A percentile compares a stretch with the other conserved stretches of the same genome.
phyloP scores from a whole-genome alignment of 53 echinoderm and acorn worm species.

The Actinopyga echinites region DNA sequence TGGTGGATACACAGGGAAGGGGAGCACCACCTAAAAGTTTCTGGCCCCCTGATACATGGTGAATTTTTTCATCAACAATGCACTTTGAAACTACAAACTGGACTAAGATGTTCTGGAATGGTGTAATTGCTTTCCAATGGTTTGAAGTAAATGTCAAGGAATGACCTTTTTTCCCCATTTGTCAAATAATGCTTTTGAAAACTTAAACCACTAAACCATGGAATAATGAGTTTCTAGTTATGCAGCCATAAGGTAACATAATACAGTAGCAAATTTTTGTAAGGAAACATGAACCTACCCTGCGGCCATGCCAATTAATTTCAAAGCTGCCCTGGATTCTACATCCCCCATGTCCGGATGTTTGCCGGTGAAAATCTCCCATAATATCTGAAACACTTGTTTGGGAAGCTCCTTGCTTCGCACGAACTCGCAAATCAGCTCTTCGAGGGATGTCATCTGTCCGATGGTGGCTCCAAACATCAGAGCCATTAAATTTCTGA shows the following conservation, averaged over 20 bases:
- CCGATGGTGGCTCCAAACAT: constrained; percentile 90
- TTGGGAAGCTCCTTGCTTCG: constrained; percentile 72
- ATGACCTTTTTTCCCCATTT: too few relatives aligned
- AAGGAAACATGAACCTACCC: constrained; percentile 51
- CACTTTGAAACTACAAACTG: too few relatives aligned
- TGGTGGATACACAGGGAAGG: too few relatives aligned
- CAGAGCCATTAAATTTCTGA: constrained; percentile 80
- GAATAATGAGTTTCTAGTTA: too few relatives aligned
- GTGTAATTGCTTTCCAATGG: too few relatives aligned
- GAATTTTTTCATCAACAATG: too few relatives aligned
- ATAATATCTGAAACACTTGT: constrained; percentile 83
- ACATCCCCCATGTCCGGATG: constrained; percentile 70
- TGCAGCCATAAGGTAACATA: too few relatives aligned
- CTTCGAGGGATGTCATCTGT: constrained; percentile 92
- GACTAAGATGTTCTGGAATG: too few relatives aligned
- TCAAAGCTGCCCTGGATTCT: constrained; percentile 85
- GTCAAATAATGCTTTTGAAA: background rate
- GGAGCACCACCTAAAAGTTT: too few relatives aligned
- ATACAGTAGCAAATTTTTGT: too few relatives aligned
- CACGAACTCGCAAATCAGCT: constrained; percentile 82
- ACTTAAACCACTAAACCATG: background rate
- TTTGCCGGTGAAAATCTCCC: constrained; percentile 95
- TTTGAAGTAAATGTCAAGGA: too few relatives aligned
- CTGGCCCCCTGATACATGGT: too few relatives aligned
- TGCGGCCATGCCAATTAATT: constrained; percentile 88